These are phyloP conservation scores for Synanthedon formicaeformis DNA, from an alignment of 2,888 invertebrate species.

Conservation along the genomic window DNA sequence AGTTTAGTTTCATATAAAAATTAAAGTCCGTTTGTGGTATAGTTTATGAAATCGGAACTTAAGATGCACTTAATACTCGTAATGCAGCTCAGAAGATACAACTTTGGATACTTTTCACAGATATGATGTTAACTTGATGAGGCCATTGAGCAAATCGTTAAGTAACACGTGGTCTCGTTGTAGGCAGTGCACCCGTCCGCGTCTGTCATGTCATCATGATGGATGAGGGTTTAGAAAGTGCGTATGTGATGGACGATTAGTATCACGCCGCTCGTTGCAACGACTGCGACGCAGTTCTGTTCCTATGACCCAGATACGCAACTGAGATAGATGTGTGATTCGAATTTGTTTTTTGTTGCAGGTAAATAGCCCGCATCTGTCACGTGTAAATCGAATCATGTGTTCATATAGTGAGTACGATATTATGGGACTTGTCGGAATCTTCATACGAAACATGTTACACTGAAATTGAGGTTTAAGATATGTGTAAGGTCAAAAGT, in stretches of 20 bases:
- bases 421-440: background rate
- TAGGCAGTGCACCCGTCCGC: constrained; percentile 34
- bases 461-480: background rate
- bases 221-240: constrained; percentile 13
- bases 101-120: too few species aligned
- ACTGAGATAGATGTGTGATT: constrained; percentile 8
- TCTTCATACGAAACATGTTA: background rate
- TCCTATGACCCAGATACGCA: constrained; percentile 11
- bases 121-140: constrained; percentile 22
- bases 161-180: constrained; percentile 15
- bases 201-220: constrained; percentile 38
- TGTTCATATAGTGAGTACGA: background rate
- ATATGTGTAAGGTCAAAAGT: background rate
- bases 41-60: too few species aligned
- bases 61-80: too few species aligned
- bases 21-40: too few species aligned
- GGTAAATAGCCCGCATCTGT: constrained; percentile 7
- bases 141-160: constrained; percentile 27
- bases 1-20: too few species aligned
- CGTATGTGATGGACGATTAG: constrained; percentile 11
- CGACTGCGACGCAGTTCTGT: constrained; percentile 8
- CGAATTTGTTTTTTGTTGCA: constrained; percentile 8
- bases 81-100: too few species aligned
- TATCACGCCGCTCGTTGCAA: constrained; percentile 10
- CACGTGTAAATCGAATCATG: background rate